phyloP scores from a whole-genome alignment of 2,888 invertebrate species.

The Nymphalis c-album region DNA sequence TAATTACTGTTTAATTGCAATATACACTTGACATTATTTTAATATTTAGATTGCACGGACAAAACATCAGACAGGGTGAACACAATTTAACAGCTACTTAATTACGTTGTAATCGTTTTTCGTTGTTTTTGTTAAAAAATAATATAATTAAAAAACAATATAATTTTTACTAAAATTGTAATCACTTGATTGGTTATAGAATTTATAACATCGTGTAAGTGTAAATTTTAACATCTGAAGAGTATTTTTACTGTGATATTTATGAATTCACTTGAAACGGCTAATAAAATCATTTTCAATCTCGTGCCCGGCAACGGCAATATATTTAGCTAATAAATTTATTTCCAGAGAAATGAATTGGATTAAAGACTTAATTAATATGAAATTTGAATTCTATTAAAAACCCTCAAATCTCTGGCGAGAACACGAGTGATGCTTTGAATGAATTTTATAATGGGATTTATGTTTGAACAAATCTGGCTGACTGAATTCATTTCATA shows the following conservation, averaged over 20 bases:
- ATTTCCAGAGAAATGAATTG: constrained; percentile 37
- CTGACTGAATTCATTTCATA: background rate
- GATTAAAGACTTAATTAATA: constrained; percentile 38
- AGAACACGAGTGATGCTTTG: constrained; percentile 9
- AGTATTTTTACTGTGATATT: constrained; percentile 21
- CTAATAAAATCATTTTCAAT: constrained; percentile 34
- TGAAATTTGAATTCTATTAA: constrained; percentile 33
- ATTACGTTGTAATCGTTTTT: too few relatives aligned
- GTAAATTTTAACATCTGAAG: constrained; percentile 14
- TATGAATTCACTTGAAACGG: constrained; percentile 28
- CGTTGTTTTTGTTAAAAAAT: too few relatives aligned
- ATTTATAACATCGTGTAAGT: background rate
- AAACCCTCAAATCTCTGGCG: constrained; percentile 27
- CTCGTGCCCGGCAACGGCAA: constrained; percentile 23
- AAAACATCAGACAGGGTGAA: too few relatives aligned
- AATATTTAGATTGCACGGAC: too few relatives aligned
- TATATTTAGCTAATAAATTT: constrained; percentile 37
- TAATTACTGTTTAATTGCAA: too few relatives aligned
- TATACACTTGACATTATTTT: too few relatives aligned
- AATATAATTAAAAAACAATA: too few relatives aligned
- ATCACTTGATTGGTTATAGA: too few relatives aligned
- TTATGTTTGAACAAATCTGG: background rate
- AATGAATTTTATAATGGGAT: constrained; percentile 1
- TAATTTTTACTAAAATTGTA: too few relatives aligned
- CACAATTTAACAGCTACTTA: too few relatives aligned